Base-by-base conservation (phyloP, 1,140 invertebrate genomes). In the Luehdorfia chinensis region DNA sequence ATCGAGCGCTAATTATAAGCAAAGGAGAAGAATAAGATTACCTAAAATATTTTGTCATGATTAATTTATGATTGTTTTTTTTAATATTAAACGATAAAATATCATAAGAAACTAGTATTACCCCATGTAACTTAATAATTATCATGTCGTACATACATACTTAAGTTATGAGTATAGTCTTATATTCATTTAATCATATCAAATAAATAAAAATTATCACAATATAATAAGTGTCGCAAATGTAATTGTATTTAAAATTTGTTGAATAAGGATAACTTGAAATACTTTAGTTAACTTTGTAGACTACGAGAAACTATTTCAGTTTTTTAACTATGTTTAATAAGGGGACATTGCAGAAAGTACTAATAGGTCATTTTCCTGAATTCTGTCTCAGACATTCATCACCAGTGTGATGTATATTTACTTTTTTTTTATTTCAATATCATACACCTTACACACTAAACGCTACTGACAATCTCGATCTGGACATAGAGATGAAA, bases 341-440 rank as follows among this genome's bases (percentile, higher is more conserved):
- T 4, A 76, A 63, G 28, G 73, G 55, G 53, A 84, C 83, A 28
- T 77, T 81, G 12, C 59, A 27, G 62, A 37, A 73, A 51, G 36
- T 79, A 84, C 64, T 80, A 83, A 3, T 66, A 61, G n/a, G 69
- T 54, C 75, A 86, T 79, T 67, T 86, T 86, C 52, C 83, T 72
- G 50, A 79, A 84, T 71, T 97, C 95, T 45, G 97, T 80, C 62
- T 94, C n/a, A n/a, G n/a, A n/a, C n/a, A n/a, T n/a, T n/a, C n/a
- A n/a, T n/a, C n/a, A n/a, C n/a, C n/a, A n/a, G n/a, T n/a, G n/a
- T n/a, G n/a, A n/a, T n/a, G n/a, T n/a, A n/a, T n/a, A n/a, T n/a
- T n/a, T n/a, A n/a, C n/a, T n/a, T n/a, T n/a, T n/a, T n/a, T n/a
- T n/a, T n/a, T n/a, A n/a, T n/a, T n/a, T n/a, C n/a, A n/a, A n/a